Evolutionary conservation across 2,888 invertebrate genomes (phyloP), one percentile per base, ranked within the genome.

Genomic region (Diogma glabrata): DNA sequence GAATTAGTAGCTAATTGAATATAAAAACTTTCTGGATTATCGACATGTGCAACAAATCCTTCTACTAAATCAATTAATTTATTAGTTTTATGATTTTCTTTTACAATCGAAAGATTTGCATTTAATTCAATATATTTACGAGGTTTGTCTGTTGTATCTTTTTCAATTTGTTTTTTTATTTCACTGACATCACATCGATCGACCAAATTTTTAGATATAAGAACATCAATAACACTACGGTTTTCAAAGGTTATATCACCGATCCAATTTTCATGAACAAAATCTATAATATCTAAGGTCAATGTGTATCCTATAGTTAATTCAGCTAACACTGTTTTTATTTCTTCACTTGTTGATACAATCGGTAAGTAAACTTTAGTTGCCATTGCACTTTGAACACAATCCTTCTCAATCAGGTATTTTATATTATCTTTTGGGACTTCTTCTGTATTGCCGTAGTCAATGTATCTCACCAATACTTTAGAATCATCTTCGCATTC

Each of bases 11-110:
- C 60, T 59, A 79, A 72, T 62, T 87, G 86, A 10, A 87, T 68
- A 75, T 84, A 88, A 67, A 88, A 85, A 57, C 84, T 79, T 30
- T 78, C 80, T 0, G 87, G 87, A 43, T 79, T 78, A 61, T 87
- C 85, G n/a, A 79, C 76, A 58, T 87, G 87, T 55, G 82, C 75
- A 24, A 87, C n/a, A 43, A 22, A 43, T 12, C 43, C 43, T 43
- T 43, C 43, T 20, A 43, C 4, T 3, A 14, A 3, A 14, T 43
- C 43, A 22, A 12, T 22, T 12, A 14, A 22, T 22, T 43, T 43
- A 7, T 5, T 40, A 12, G 20, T 10, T 7, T 12, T 40, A 40
- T 2, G 14, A 45, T 14, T 48, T 20, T 33, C 48, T 10, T 28
- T 23, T 12, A 6, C 17, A 28, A 7, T 4, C 17, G 5, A 14